Evolutionary conservation across 2,888 invertebrate genomes (phyloP).

Genomic region (Drosophila affinis): DNA sequence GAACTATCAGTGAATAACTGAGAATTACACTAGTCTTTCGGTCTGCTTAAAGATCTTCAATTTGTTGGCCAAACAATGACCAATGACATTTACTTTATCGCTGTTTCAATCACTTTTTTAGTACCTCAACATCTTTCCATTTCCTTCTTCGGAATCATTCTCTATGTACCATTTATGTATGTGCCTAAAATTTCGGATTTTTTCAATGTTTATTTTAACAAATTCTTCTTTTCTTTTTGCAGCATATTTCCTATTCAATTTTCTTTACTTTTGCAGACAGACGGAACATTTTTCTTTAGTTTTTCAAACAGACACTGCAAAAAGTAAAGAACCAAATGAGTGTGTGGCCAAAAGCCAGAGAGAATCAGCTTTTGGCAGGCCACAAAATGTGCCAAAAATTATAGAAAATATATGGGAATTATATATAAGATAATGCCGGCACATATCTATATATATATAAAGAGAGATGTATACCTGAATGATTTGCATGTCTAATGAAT

Average conservation of each 20-base stretch:
- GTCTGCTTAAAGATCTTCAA: too few relatives aligned
- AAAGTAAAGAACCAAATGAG: background rate
- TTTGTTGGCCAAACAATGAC: too few relatives aligned
- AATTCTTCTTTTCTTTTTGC: background rate
- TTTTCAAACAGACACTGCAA: conserved; percentile 17
- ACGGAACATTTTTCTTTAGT: conserved; percentile 33
- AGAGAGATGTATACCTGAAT: conserved; percentile 31
- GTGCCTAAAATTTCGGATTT: background rate
- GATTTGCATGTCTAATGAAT: conserved; percentile 25
- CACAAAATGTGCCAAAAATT: conserved; percentile 53
- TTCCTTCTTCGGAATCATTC: background rate
- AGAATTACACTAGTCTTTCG: too few relatives aligned
- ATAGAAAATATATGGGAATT: conserved; percentile 17
- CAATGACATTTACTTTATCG: background rate
- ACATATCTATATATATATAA: background rate
- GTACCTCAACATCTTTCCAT: background rate
- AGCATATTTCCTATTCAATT: conserved; percentile 23
- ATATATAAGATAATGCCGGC: conserved; percentile 51
- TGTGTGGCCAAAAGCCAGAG: conserved; percentile 30
- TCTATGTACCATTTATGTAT: background rate
- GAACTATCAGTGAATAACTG: background rate
- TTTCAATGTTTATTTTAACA: conserved; percentile 11
- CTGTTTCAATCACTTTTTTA: background rate
- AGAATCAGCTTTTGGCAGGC: conserved; percentile 38
- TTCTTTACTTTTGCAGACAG: conserved; percentile 13